phyloP scores from a whole-genome alignment of 2,888 invertebrate genomes.

The Tiphia femorata region DNA sequence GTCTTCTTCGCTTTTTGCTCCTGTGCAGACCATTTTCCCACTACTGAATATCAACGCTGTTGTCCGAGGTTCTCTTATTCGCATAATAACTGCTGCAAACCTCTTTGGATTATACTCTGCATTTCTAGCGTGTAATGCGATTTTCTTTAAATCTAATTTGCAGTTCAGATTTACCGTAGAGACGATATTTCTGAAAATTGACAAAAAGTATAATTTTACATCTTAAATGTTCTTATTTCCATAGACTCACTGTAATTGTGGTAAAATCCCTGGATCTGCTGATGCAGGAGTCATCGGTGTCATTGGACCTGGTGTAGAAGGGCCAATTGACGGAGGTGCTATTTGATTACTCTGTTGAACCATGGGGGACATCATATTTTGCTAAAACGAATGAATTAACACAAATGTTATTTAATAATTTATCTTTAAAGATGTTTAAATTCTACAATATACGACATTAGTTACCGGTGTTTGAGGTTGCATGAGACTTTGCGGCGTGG shows the following conservation, averaged over 20 bases:
- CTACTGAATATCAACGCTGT: slow-evolving; percentile 87
- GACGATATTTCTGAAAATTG: slow-evolving; percentile 87
- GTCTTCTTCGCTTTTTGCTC: slow-evolving; percentile 83
- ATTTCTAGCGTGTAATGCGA: slow-evolving; percentile 97
- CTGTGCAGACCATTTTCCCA: slow-evolving; percentile 90
- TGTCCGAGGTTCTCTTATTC: slow-evolving; percentile 87
- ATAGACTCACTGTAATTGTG: slow-evolving; percentile 85
- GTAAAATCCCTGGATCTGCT: slow-evolving; percentile 93
- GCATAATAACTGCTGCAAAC: slow-evolving; percentile 99
- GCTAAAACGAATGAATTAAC: slow-evolving; percentile 71
- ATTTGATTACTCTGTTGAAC: slow-evolving; percentile 76
- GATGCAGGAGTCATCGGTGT: slow-evolving; percentile 83
- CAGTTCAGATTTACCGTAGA: slow-evolving; percentile 97
- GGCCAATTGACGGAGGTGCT: slow-evolving; percentile 77
- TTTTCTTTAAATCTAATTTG: slow-evolving; percentile 95
- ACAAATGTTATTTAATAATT: not conserved
- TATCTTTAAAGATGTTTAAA: no score
- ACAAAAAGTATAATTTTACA: not conserved
- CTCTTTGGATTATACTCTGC: slow-evolving; percentile 99
- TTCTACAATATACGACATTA: not conserved
- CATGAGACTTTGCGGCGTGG: slow-evolving; percentile 87
- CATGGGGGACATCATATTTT: slow-evolving; percentile 89
- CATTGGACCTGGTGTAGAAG: slow-evolving; percentile 86
- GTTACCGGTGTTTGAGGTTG: slow-evolving; percentile 90
- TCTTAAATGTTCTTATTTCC: no score